A percentile compares a stretch with the other conserved stretches of the same genome.
Conservation (phyloP, 2,113 vertebrate genomes). For the Xiphophorus maculatus region DNA sequence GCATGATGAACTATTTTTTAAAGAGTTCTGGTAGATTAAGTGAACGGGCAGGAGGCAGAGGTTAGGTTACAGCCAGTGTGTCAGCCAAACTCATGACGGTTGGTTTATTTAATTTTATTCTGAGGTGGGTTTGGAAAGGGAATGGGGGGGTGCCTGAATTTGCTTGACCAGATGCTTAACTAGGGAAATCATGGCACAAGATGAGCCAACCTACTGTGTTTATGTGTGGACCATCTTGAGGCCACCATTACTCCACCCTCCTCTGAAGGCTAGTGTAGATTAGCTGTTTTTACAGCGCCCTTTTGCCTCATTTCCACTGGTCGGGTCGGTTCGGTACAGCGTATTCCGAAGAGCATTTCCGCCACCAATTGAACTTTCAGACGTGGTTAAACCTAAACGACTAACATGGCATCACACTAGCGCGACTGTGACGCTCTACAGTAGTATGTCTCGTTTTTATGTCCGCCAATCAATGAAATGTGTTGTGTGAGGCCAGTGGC, state of each 20-base stretch:
- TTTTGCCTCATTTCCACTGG: no score
- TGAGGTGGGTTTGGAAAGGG: constrained; percentile 48
- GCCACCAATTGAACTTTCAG: no score
- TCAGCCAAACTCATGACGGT: constrained; percentile 53
- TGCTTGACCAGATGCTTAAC: constrained; percentile 64
- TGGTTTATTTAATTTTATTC: constrained; percentile 73
- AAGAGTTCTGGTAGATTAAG: constrained; percentile 54
- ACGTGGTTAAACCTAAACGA: no score
- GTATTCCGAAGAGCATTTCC: no score
- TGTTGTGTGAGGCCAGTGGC: no score
- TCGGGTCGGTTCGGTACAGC: no score
- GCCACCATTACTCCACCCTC: background rate
- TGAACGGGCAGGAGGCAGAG: constrained; percentile 28
- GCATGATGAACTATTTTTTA: constrained; percentile 70
- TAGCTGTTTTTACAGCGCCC: constrained; percentile 4
- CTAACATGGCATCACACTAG: no score
- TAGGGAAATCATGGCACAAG: constrained; percentile 37
- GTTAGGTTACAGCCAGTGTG: constrained; percentile 54
- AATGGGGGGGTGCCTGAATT: constrained; percentile 34
- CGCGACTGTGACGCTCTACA: no score
- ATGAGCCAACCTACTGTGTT: constrained; percentile 48
- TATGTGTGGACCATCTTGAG: constrained; percentile 31
- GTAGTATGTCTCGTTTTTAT: no score
- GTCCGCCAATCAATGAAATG: no score
- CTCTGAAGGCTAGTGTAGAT: constrained; percentile 34